phyloP scores from a whole-genome alignment of 2,888 invertebrate genomes.

The Ctena decussata region DNA sequence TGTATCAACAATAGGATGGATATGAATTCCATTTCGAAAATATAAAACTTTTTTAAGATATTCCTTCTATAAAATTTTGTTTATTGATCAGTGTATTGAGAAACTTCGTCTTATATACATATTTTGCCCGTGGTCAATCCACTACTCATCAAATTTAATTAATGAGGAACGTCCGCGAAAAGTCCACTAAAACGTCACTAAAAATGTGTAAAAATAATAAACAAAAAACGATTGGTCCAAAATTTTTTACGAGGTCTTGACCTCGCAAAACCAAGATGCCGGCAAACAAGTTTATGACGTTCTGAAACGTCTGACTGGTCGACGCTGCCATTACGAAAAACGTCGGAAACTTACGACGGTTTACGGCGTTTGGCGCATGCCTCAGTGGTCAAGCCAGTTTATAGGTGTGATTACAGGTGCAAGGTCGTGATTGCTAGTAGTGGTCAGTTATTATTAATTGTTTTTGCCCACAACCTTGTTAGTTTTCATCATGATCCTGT shows the following conservation, averaged over 20 bases:
- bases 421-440: not conserved
- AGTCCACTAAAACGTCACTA: constrained; percentile 1
- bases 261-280: not conserved
- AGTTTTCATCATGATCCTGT: not conserved
- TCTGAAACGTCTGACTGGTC: not conserved
- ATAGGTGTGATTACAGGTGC: not conserved
- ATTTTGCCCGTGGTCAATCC: not conserved
- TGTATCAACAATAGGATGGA: not conserved
- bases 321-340: not conserved
- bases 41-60: too few relatives aligned
- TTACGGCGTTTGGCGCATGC: not conserved
- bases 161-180: constrained; percentile 6
- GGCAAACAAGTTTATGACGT: not conserved
- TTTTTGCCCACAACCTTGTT: not conserved
- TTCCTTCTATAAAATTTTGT: too few relatives aligned
- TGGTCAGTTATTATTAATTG: not conserved
- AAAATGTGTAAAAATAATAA: not conserved
- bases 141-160: not conserved
- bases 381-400: not conserved
- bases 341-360: not conserved
- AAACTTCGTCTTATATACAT: not conserved
- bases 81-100: not conserved
- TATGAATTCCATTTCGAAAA: not conserved
- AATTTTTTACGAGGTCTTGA: not conserved
- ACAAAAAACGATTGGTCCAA: not conserved